Evolutionary conservation across 2,113 vertebrate genomes (phyloP), one percentile per base, ranked within the genome.

Genomic region (Ageneiosus marmoratus): DNA sequence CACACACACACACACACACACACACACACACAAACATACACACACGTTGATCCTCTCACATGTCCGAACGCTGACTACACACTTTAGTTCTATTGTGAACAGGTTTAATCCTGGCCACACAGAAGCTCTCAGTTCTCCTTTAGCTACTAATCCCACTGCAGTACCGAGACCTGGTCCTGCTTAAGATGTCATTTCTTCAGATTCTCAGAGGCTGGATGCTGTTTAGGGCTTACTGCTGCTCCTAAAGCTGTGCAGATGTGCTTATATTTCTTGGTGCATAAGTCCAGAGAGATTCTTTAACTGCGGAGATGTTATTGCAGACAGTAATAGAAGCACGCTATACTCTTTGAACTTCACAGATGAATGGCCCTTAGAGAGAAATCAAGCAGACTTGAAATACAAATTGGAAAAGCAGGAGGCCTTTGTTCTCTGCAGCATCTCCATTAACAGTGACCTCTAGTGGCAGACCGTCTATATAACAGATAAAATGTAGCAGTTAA

Each of bases 11-110:
- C 77, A 85, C 83, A 81, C 81, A 83, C 76, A 86, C 67, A 77
- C 63, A 51, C 50, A 50, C 74, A 85, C 83, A 75, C 58, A 84
- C 67, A 58, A 56, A 53, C n/a, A 32, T 63, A 58, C 78, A 80
- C 84, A 86, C 83, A 85, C 72, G 77, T 80, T 85, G 83, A 83
- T 81, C 85, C 83, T 69, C 83, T 65, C 81, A 77, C 77, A 63
- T 77, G 65, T 81, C 74, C 58, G 73, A 79, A 78, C 74, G 85
- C 83, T 84, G 85, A 85, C 87, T 82, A 58, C 77, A 67, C 77
- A 83, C 67, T 88, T 85, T 85, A 83, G 80, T 73, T 82, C 87
- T 55, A 74, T 85, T 84, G 85, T 88, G 85, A 83, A 60, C 34
- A 69, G 58, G 80, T 48, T 67, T 86, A 88, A 86, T 88, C 83